Evolutionary conservation across 1,140 invertebrate genomes (phyloP), one percentile per base, ranked within the genome.

Genomic region (Drosophila ananassae): DNA sequence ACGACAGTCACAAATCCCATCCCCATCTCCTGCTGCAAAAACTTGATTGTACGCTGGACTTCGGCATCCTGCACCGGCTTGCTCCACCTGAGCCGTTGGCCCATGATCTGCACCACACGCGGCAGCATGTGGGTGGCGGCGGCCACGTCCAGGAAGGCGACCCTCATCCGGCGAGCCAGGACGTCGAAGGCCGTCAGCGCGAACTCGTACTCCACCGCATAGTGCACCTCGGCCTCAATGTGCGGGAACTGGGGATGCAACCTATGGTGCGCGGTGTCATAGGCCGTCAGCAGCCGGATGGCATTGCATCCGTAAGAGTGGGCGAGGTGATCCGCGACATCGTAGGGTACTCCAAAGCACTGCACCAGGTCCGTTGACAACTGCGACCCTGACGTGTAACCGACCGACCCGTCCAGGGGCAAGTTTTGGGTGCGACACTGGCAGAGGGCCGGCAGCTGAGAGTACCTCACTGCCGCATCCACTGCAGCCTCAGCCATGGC

Each of bases 401-500:
- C 22, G 9, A 10, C 25, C 17, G 47, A 21, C 3, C 56, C 64
- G 9, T 52, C 48, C 3, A 68, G 25, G 6, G 28, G 56, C n/a
- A 58, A 17, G 1, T 2, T 17, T 10, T 9, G 3, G 10, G 64
- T 68, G 7, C 17, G 24, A 21, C 64, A 60, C 0, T 24, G 21
- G 30, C 39, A 41, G 5, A 8, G 17, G 17, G 8, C 44, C 21
- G 21, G 9, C 24, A 51, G 34, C 4, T 13, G 37, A 8, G 54
- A 44, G 4, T 44, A 1, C 28, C 21, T 3, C 25, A 34, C 39
- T 1, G 57, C 64, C 17, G 28, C 37, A 13, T 68, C 56, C 10
- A 68, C 25, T 13, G 56, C 24, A 2, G 52, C 64, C 22, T 68
- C 48, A 34, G 64, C 64, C 56, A 68, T 68, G 34, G 55, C 56